Base-by-base conservation (phyloP, 2,888 invertebrate genomes). In the Drosophila cognata region DNA sequence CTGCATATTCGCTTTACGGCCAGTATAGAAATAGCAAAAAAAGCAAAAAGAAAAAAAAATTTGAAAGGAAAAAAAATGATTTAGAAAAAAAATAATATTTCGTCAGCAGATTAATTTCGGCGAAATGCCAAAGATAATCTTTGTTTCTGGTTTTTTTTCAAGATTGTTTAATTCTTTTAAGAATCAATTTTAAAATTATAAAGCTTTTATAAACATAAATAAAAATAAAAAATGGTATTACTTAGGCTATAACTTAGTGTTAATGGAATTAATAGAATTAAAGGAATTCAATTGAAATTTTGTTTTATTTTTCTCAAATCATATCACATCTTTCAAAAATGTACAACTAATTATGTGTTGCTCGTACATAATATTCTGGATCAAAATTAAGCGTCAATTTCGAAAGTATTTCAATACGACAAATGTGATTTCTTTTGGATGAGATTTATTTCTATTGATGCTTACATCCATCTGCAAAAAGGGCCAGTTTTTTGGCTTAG, bases 391-490 rank as follows among this genome's bases (percentile, higher is more conserved):
- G 7, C n/a, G 4, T 21, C 0, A 16, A 25, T 46, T 21, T 7
- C 1, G 4, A 2, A 46, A 46, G 7, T 25, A 46, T 25, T 16
- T 8, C 4, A n/a, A 41, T n/a, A 10, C 10, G 18, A 41, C 18
- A 46, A 21, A 7, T 21, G 7, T 21, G 16, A 21, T 16, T 46
- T 46, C 4, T 2, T 46, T 46, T 16, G 16, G 2, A 0, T 16
- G 2, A 1, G 25, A 16, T 8, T 25, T 25, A 8, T 25, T 46
- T 46, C 7, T 16, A 16, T 2, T 4, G 2, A 41, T 41, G 4
- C 0, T 10, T 4, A n/a, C n/a, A 41, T n/a, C 4, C 8, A 16
- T 4, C 10, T n/a, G 41, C 10, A n/a, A 1, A 10, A n/a, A 5
- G 0, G n/a, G 41, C 10, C 2, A 46, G 2, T 21, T 21, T 46